phyloP scores from a whole-genome alignment of 2,113 vertebrate species.

The Syrrhaptes paradoxus region DNA sequence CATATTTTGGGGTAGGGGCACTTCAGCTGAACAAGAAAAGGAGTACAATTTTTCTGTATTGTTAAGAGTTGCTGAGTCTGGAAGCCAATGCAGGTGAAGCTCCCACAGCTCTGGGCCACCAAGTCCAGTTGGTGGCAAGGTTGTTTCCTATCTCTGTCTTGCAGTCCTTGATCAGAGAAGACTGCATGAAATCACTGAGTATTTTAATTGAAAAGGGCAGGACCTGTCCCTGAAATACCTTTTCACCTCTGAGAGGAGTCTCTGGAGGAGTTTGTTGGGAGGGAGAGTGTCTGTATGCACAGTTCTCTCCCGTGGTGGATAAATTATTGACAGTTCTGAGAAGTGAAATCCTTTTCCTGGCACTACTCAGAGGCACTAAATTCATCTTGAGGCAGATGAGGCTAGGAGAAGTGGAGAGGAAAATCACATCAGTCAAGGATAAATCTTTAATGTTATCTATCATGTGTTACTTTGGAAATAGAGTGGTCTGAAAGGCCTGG shows the following conservation, averaged over 20 bases:
- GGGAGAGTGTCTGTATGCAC: background rate
- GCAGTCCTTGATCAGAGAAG: background rate
- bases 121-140: background rate
- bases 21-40: background rate
- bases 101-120: background rate
- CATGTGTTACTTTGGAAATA: constrained; percentile 1
- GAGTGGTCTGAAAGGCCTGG: background rate
- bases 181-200: background rate
- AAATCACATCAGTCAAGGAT: constrained; percentile 46
- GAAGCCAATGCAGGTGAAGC: background rate
- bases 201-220: background rate
- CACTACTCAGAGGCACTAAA: constrained; percentile 17
- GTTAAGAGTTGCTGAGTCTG: background rate
- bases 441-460: constrained; percentile 42
- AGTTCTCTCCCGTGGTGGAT: background rate
- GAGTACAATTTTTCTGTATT: background rate
- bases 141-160: background rate
- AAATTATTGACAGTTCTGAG: constrained; percentile 47
- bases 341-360: constrained; percentile 46
- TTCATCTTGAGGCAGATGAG: constrained; percentile 23
- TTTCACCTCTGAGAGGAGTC: background rate
- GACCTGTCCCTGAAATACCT: background rate
- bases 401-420: constrained; percentile 9
- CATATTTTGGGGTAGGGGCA: background rate
- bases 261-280: background rate